Base-by-base conservation (phyloP, 2,113 vertebrate species). In the Takifugu bimaculatus region DNA sequence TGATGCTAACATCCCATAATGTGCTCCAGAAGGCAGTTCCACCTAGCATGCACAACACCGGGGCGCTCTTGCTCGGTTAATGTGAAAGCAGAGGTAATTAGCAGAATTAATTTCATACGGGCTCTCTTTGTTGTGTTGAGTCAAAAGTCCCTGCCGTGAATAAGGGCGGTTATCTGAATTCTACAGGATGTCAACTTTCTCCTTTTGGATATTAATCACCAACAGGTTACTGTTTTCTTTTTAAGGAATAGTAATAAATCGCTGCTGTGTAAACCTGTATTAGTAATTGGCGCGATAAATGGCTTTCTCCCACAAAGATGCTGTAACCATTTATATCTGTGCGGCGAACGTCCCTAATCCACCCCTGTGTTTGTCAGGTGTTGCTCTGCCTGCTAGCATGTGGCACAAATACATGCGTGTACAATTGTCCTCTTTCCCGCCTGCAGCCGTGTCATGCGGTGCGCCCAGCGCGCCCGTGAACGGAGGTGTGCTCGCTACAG, bases 371-470 rank as follows among this genome's bases (percentile, higher is more conserved):
- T 57, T 26, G 56, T 9, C 56, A 64, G 54, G 6, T 4, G 5
- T 42, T 54, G 25, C 50, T 61, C 42, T 54, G 28, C 29, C 50
- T 32, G 57, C 26, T 11, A 60, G 49, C 35, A 47, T 63, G 50
- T 32, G 26, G 70, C 65, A 2, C 52, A 63, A 58, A 60, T 69
- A 69, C 71, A 55, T 64, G 54, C 59, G 56, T 60, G 15, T 27
- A 75, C 76, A 68, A 50, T 68, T 39, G 53, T 72, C 54, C 26
- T 66, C n/a, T 68, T 12, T 51, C 43, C 53, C 32, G 52, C 64
- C 74, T 79, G 68, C 81, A 98, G 96, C 96, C 70, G 95, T 98
- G 90, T 98, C 96, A 29, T 99, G 96, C 75, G 96, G 96, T 26
- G 91, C 93, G 76, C 96, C 96, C 56, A 93, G 88, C 80, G 93